Evolutionary conservation across 2,888 invertebrate genomes (phyloP).

Genomic region (Tetragonisca angustula): DNA sequence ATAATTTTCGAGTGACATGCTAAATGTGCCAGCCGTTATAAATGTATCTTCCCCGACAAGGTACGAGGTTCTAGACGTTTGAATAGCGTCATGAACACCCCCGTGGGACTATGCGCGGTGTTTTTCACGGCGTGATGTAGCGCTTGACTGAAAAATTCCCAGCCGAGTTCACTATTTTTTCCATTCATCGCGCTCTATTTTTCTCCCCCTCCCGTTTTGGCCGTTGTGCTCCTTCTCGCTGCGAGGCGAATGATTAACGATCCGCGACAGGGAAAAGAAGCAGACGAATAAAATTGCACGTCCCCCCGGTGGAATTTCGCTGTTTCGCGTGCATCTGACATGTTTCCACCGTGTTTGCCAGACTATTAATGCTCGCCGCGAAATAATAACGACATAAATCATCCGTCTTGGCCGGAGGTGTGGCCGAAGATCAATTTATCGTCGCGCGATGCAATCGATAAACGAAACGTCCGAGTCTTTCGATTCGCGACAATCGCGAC

Average conservation of each 20-base stretch:
- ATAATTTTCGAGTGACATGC: slow-evolving; percentile 33
- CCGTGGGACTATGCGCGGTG: slow-evolving; percentile 51
- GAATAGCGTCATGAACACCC: slow-evolving; percentile 68
- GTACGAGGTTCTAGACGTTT: slow-evolving; percentile 55
- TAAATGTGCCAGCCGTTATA: slow-evolving; percentile 50
- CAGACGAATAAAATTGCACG: slow-evolving; percentile 65
- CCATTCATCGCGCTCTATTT: slow-evolving; percentile 59
- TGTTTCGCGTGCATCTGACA: slow-evolving; percentile 78
- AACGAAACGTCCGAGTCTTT: slow-evolving; percentile 20
- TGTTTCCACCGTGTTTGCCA: slow-evolving; percentile 80
- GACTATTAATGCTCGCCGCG: slow-evolving; percentile 79
- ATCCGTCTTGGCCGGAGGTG: slow-evolving; percentile 61
- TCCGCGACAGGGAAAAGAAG: slow-evolving; percentile 68
- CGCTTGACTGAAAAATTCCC: slow-evolving; percentile 76
- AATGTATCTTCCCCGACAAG: slow-evolving; percentile 46
- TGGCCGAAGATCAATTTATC: slow-evolving; percentile 59
- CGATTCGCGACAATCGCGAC: slow-evolving; percentile 3
- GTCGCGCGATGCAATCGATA: slow-evolving; percentile 43
- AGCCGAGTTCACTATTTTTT: slow-evolving; percentile 69
- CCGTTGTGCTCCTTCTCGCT: slow-evolving; percentile 33
- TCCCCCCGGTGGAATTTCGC: slow-evolving; percentile 62
- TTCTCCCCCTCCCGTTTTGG: slow-evolving; percentile 32
- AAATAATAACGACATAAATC: slow-evolving; percentile 79
- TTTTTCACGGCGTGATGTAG: slow-evolving; percentile 72
- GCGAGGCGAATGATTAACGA: slow-evolving; percentile 78